These are phyloP conservation scores for Rafetus swinhoei DNA, from an alignment of 2,113 vertebrate genomes.

Conservation along the genomic window DNA sequence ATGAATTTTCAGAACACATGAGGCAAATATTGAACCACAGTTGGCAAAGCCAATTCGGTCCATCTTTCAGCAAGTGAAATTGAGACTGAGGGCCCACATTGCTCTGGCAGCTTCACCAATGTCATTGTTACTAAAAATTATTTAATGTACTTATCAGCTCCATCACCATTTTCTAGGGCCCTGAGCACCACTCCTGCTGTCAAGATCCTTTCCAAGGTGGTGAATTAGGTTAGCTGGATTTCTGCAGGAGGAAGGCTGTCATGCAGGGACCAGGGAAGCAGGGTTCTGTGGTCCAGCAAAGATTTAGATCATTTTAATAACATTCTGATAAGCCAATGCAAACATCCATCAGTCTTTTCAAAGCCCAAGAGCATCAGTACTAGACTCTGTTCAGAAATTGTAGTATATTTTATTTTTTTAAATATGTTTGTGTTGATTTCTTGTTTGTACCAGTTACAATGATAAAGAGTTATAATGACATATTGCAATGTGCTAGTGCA, in stretches of 20 bases:
- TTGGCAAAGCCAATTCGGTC: not conserved
- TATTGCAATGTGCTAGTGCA: rapidly evolving
- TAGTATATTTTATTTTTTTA: not conserved
- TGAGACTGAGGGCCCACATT: not conserved
- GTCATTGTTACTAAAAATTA: not conserved
- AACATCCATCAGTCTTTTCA: not conserved
- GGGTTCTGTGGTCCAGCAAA: rapidly evolving
- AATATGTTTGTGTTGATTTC: not conserved
- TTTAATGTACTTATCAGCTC: not conserved
- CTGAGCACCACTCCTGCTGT: not conserved
- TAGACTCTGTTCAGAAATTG: not conserved
- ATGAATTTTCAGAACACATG: not conserved
- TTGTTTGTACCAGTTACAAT: rapidly evolving
- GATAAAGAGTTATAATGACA: no score
- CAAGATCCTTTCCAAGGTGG: not conserved
- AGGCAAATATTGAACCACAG: not conserved
- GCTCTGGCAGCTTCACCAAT: not conserved
- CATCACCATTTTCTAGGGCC: not conserved
- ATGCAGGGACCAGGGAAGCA: rapidly evolving
- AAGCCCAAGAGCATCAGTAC: rapidly evolving
- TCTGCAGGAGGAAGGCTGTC: not conserved
- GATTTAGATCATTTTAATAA: rapidly evolving
- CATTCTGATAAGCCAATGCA: not conserved
- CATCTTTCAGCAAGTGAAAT: not conserved
- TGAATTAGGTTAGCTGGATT: not conserved